Evolutionary conservation across 1,140 invertebrate species (phyloP).

Genomic region (Heliconius himera): DNA sequence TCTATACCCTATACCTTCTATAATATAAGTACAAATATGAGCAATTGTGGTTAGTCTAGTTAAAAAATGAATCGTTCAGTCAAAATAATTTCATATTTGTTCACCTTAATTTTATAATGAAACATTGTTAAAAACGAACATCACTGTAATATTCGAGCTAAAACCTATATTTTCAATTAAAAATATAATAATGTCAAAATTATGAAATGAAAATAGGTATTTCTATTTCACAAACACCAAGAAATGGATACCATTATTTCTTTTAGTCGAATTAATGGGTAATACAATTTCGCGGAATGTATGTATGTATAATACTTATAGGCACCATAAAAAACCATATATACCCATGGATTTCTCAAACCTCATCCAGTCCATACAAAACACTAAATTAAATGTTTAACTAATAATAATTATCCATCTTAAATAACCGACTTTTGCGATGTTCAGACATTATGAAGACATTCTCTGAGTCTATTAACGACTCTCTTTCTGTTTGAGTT

Average conservation of each 20-base stretch:
- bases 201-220: neutral
- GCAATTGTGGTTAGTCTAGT: neutral
- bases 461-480: slow-evolving; percentile 66
- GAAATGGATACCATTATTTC: neutral
- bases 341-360: slow-evolving; percentile 20
- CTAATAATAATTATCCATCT: slow-evolving; percentile 43
- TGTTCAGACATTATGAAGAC: slow-evolving; percentile 68
- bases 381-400: neutral
- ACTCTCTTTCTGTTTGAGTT: slow-evolving; percentile 57
- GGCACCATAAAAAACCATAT: slow-evolving; percentile 1
- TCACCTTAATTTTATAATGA: neutral
- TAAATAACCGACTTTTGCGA: slow-evolving; percentile 50
- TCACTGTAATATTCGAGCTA: neutral
- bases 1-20: neutral
- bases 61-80: neutral
- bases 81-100: neutral
- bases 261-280: neutral
- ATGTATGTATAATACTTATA: neutral
- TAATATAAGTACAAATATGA: slow-evolving; percentile 16
- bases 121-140: neutral
- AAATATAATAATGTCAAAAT: neutral
- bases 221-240: slow-evolving; percentile 5
- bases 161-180: neutral
- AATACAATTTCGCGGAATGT: neutral
- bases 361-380: slow-evolving; percentile 1